phyloP scores from a whole-genome alignment of 1,140 invertebrate genomes.

The Drosophila pseudoobscura region DNA sequence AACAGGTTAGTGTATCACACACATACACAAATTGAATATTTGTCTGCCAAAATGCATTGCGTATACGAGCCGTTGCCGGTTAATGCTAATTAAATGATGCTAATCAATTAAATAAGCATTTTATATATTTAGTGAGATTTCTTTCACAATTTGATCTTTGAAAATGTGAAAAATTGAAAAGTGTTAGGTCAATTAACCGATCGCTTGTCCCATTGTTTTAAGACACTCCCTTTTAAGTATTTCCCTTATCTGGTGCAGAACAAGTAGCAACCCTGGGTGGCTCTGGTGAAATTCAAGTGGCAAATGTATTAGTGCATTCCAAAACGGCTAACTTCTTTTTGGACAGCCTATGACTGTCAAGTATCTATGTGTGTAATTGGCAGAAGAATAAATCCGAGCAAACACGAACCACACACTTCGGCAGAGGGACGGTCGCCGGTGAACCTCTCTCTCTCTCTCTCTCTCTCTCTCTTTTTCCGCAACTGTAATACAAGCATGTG shows the following conservation, averaged over 20 bases:
- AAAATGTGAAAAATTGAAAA: neutral
- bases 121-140: too few species aligned
- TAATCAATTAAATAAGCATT: neutral
- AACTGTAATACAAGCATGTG: neutral
- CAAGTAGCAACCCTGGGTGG: constrained; percentile 37
- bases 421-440: neutral
- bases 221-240: too few species aligned
- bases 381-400: constrained; percentile 25
- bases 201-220: neutral
- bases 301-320: constrained; percentile 59
- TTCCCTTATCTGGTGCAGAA: constrained; percentile 4
- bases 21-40: constrained; percentile 3
- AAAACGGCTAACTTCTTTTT: constrained; percentile 44
- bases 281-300: constrained; percentile 61
- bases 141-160: neutral
- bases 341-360: constrained; percentile 36
- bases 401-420: too few species aligned
- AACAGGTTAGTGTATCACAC: constrained; percentile 17
- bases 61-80: constrained; percentile 48
- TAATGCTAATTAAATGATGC: neutral
- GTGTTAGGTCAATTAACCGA: neutral
- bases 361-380: constrained; percentile 51
- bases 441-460: constrained; percentile 4
- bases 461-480: neutral
- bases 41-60: constrained; percentile 18